Evolutionary conservation across 2,888 invertebrate species (phyloP).

Genomic region (Thera britannica): DNA sequence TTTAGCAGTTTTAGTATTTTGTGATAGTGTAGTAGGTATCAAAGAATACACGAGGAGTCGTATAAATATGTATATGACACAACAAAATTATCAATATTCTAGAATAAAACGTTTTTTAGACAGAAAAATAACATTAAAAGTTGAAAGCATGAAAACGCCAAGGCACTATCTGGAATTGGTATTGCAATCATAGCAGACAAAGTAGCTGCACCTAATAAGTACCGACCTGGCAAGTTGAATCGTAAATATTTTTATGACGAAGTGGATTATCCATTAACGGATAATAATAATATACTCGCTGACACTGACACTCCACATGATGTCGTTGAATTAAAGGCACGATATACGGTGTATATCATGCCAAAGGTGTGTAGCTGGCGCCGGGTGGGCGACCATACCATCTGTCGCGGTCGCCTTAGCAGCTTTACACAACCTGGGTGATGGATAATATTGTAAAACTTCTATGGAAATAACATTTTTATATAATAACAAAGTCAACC

Average conservation of each 20-base stretch:
- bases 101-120: not conserved
- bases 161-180: constrained; percentile 10
- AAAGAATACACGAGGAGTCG: not conserved
- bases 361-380: constrained; percentile 51
- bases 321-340: constrained; percentile 26
- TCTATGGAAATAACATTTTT: constrained; percentile 14
- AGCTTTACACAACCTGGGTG: constrained; percentile 48
- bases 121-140: not conserved
- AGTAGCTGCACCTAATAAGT: constrained; percentile 14
- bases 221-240: constrained; percentile 21
- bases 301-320: constrained; percentile 45
- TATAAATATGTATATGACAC: not conserved
- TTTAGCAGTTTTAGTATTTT: not conserved
- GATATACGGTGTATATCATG: constrained; percentile 36
- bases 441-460: constrained; percentile 28
- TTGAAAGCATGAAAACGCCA: constrained; percentile 7
- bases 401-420: constrained; percentile 63
- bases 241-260: constrained; percentile 24
- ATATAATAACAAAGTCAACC: constrained; percentile 16
- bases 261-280: constrained; percentile 31
- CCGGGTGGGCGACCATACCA: constrained; percentile 72
- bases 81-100: not conserved
- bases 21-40: not conserved
- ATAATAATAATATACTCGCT: constrained; percentile 41
- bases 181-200: constrained; percentile 14